phyloP scores from a whole-genome alignment of 2,797 vertebrate genomes.

The Epinephelus malabaricus region DNA sequence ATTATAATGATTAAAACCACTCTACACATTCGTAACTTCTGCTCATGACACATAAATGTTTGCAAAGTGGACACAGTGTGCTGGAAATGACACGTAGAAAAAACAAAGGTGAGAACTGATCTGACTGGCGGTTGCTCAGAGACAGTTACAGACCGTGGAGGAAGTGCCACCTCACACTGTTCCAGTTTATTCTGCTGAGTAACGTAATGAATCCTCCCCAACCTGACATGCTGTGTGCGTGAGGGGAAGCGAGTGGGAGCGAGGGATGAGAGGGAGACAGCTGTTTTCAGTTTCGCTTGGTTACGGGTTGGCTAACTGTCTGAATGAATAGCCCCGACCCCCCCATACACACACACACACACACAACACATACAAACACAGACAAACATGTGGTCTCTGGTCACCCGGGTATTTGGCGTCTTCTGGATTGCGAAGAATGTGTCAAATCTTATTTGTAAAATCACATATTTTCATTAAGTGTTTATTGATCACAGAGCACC shows the following conservation, averaged over 20 bases:
- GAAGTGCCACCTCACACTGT: slow-evolving; percentile 36
- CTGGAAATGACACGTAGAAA: not conserved
- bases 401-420: slow-evolving; percentile 43
- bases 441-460: slow-evolving; percentile 29
- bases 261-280: slow-evolving; percentile 59
- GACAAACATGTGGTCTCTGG: slow-evolving; percentile 58
- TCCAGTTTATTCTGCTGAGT: slow-evolving; percentile 59
- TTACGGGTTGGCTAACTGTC: slow-evolving; percentile 55
- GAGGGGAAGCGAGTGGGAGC: slow-evolving; percentile 42
- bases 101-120: not conserved
- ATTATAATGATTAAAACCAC: not conserved
- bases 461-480: slow-evolving; percentile 5
- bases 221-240: slow-evolving; percentile 45
- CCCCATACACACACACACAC: not conserved
- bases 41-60: not conserved
- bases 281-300: slow-evolving; percentile 72
- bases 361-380: slow-evolving; percentile 51
- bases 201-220: slow-evolving; percentile 28
- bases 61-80: not conserved
- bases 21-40: not conserved
- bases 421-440: slow-evolving; percentile 36
- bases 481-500: slow-evolving; percentile 11
- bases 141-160: not conserved
- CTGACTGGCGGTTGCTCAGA: not conserved
- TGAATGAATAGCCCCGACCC: slow-evolving; percentile 55